Evolutionary conservation across 2,113 vertebrate species (phyloP).

Genomic region (Phoenicopterus ruber): DNA sequence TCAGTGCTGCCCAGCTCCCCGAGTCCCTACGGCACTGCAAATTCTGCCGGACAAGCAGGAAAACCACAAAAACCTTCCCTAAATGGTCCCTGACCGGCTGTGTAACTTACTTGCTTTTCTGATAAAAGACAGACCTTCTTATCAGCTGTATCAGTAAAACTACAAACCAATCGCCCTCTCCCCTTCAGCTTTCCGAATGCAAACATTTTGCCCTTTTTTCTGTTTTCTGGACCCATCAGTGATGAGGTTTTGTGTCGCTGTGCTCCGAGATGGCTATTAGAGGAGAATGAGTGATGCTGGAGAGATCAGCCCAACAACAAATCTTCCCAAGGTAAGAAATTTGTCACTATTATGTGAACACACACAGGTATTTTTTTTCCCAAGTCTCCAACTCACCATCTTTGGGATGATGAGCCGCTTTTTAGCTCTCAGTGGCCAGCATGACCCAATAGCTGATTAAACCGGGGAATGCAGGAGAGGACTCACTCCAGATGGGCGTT

Average conservation of each 20-base stretch:
- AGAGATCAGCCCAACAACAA: neutral
- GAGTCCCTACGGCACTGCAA: neutral
- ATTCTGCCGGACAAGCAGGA: neutral
- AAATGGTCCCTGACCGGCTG: neutral
- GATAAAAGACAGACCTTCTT: neutral
- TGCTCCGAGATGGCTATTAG: neutral
- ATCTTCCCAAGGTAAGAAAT: neutral
- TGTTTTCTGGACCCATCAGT: neutral
- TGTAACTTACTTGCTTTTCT: neutral
- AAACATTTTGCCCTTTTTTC: neutral
- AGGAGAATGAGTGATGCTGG: fast-evolving
- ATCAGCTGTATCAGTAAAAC: neutral
- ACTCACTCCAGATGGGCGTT: neutral
- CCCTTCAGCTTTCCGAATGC: neutral
- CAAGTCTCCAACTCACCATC: neutral
- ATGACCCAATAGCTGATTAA: neutral
- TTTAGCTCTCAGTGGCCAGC: neutral
- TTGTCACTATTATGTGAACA: neutral
- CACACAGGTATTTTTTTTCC: neutral
- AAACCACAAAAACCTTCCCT: neutral
- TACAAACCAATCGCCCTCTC: neutral
- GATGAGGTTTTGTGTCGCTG: neutral
- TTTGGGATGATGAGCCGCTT: neutral
- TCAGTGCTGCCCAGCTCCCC: neutral
- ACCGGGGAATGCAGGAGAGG: neutral